Conservation (phyloP, 1,140 invertebrate species). For the Caerostris extrusa region DNA sequence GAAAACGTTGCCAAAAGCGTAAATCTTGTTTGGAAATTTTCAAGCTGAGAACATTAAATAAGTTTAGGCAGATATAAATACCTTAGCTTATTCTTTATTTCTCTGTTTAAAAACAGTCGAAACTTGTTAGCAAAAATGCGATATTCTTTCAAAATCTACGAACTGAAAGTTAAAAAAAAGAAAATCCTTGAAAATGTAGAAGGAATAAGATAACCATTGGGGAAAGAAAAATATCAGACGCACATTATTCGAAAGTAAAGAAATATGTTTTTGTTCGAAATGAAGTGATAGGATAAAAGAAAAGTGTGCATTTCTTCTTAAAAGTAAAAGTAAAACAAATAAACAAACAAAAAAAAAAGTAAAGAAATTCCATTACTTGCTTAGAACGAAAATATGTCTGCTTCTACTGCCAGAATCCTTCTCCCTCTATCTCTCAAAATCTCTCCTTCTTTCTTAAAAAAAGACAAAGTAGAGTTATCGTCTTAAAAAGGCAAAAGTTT, state of each 20-base stretch:
- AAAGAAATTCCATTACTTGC: background rate
- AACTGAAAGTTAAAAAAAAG: background rate
- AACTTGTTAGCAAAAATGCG: background rate
- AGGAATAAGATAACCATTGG: background rate
- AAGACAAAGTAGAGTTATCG: no score
- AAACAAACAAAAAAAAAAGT: background rate
- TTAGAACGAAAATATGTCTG: background rate
- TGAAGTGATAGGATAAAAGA: background rate
- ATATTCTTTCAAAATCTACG: background rate
- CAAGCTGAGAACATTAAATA: no score
- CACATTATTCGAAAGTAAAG: conserved; percentile 10
- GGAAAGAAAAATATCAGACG: background rate
- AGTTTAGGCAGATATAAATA: background rate
- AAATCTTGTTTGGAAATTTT: no score
- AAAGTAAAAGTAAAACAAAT: background rate
- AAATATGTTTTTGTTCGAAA: background rate
- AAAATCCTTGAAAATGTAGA: no score
- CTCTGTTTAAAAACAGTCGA: background rate
- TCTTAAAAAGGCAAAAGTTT: no score
- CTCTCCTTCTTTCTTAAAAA: background rate
- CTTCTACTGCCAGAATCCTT: background rate
- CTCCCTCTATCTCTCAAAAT: background rate
- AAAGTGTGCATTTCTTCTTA: background rate
- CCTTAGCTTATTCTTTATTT: background rate
- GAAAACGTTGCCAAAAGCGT: no score